Percentiles rank a stretch among this genome's conserved stretches.
Conservation (phyloP, 2,888 invertebrate species). For the Drosophila neonasuta region DNA sequence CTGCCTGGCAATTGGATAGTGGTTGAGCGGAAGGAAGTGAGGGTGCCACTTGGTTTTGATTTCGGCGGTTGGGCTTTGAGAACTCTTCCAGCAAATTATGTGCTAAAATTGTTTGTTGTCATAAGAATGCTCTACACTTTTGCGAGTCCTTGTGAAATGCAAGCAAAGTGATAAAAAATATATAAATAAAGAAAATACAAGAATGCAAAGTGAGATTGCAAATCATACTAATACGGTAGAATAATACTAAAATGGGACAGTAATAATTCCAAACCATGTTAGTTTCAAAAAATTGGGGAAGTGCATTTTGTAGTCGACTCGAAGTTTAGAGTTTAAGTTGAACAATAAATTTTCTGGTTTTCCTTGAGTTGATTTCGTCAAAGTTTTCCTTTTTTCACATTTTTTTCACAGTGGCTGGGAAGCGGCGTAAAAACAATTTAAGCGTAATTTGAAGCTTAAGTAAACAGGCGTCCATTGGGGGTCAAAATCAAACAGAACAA, state of each 20-base stretch:
- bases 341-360: slow-evolving; percentile 11
- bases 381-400: slow-evolving; percentile 39
- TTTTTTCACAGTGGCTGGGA: slow-evolving; percentile 19
- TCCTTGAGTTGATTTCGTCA: slow-evolving; percentile 37
- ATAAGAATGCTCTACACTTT: slow-evolving; percentile 24
- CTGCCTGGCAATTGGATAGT: slow-evolving; percentile 24
- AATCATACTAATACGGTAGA: no score
- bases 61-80: slow-evolving; percentile 40
- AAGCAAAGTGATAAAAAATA: background rate
- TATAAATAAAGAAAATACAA: background rate
- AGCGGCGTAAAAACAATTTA: slow-evolving; percentile 71
- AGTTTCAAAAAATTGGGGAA: background rate
- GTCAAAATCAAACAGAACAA: slow-evolving; percentile 40
- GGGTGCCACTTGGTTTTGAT: slow-evolving; percentile 47
- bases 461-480: slow-evolving; percentile 53
- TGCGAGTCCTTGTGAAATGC: slow-evolving; percentile 10
- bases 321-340: slow-evolving; percentile 2
- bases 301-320: slow-evolving; percentile 29
- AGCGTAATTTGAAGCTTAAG: slow-evolving; percentile 72
- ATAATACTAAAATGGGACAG: no score
- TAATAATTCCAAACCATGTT: no score
- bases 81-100: slow-evolving; percentile 56
- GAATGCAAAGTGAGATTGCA: background rate
- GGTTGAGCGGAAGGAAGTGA: slow-evolving; percentile 18
- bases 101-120: slow-evolving; percentile 60